Evolutionary conservation across 2,113 vertebrate species (phyloP), one percentile per base, ranked within the genome.

Genomic region (Sardina pilchardus): DNA sequence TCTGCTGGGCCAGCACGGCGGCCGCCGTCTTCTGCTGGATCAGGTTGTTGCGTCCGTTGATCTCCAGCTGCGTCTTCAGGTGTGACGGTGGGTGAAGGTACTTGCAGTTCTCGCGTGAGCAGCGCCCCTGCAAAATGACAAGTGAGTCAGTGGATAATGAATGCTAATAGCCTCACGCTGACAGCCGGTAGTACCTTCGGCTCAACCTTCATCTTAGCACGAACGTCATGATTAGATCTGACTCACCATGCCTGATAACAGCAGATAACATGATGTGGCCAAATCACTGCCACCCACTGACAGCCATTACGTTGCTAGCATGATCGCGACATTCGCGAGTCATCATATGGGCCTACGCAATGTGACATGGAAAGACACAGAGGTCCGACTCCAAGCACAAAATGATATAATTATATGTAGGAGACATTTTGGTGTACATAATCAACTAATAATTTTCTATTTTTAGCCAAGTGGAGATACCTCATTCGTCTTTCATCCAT

Each of bases 1-100:
- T 98, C 90, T 98, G 97, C 90, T 98, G 97, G 83, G 97, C 97
- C 0, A 99, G 95, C 95, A 99, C 96, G 0, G 97, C 97, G 19
- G 97, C 97, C 86, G 97, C 97, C 12, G 97, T 99, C 95, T 99
- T 99, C 91, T 99, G 97, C 88, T 99, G 97, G 90, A 98, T 99
- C 91, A 99, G 95, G 92, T 98, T 99, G 96, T 99, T 99, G 88
- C 97, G 97, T 86, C 97, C 97, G 87, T 99, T 99, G 92, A 99
- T 99, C 95, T 99, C 97, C 90, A 99, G 94, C 82, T 98, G 97
- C 80, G 97, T 98, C 96, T 99, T 99, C 89, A 99, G 95, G 94
- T 99, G 97, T 71, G 96, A 97, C 81, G 97, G 97, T 86, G 97
- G 97, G 91, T 99, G 97, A 92, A 99, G 97, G 90, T 99, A 99